Evolutionary conservation across 30 jellyfish, hydroid and myxozoan genomes (phyloP).

Genomic region (Rhopilema esculentum): DNA sequence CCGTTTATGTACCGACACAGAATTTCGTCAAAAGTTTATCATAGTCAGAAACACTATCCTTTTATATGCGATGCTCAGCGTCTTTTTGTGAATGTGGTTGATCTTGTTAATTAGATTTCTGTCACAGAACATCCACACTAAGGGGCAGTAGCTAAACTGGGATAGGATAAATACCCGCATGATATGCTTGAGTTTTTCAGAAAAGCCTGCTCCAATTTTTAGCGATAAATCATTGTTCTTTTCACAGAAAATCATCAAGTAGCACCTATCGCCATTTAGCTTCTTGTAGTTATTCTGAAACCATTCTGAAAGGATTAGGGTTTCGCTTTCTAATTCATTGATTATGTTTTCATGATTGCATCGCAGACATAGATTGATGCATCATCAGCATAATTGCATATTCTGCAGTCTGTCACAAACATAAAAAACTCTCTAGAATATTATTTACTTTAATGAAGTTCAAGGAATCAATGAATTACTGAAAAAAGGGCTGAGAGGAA

Average conservation of each 20-base stretch:
- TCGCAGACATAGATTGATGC: not conserved
- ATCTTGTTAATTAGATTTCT: not conserved
- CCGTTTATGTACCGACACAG: conserved; percentile 10
- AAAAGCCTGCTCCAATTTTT: conserved; percentile 40
- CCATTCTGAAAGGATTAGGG: conserved; percentile 5
- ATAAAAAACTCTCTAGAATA: not conserved
- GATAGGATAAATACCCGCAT: conserved; percentile 37
- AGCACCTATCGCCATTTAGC: conserved; percentile 26
- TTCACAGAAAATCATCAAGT: conserved; percentile 40
- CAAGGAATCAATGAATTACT: too few relatives aligned
- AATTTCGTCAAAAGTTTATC: not conserved
- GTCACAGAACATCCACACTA: conserved; percentile 22
- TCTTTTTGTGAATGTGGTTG: not conserved
- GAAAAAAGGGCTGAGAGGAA: too few relatives aligned
- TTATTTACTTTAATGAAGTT: too few relatives aligned
- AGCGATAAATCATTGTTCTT: conserved; percentile 1
- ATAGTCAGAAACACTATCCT: conserved; percentile 3
- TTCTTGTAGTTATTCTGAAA: not conserved
- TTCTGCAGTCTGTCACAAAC: not conserved
- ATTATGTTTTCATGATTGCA: conserved; percentile 9
- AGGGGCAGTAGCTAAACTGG: conserved; percentile 23
- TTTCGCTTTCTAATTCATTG: conserved; percentile 1
- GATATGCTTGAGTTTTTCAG: conserved; percentile 19
- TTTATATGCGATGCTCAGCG: conserved; percentile 25
- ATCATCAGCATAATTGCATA: conserved; percentile 2